phyloP scores from a whole-genome alignment of 2,113 vertebrate species.

The Toxotes chatareus region DNA sequence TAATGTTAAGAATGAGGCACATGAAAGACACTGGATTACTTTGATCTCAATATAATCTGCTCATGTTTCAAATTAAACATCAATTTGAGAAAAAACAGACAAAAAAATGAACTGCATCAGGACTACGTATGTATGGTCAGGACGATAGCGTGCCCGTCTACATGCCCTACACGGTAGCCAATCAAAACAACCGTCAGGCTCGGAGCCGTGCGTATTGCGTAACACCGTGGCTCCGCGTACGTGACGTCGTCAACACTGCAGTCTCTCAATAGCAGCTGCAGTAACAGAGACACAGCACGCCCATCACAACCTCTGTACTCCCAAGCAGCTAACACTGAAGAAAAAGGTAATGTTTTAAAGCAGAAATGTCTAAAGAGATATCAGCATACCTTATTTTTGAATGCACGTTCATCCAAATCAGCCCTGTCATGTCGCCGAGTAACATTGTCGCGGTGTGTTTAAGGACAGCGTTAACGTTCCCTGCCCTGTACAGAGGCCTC shows the following conservation, averaged over 20 bases:
- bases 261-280: conserved; percentile 63
- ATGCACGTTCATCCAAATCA: neutral
- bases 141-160: neutral
- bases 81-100: neutral
- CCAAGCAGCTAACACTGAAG: conserved; percentile 52
- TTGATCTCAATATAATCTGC: neutral
- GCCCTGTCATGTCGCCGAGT: neutral
- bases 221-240: neutral
- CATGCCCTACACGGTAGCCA: conserved; percentile 45
- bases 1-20: neutral
- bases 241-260: conserved; percentile 75
- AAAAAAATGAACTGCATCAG: neutral
- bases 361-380: neutral
- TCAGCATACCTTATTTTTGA: neutral
- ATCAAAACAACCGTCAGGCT: conserved; percentile 44
- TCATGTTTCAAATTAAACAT: neutral
- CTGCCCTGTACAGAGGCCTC: conserved; percentile 46
- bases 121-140: neutral
- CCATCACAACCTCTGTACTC: conserved; percentile 42
- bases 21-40: neutral
- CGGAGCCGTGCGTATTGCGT: conserved; percentile 45
- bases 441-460: conserved; percentile 21
- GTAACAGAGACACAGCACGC: conserved; percentile 57
- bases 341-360: conserved; percentile 73
- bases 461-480: neutral